A percentile compares a stretch with the other conserved stretches of the same genome.
These are phyloP conservation scores for Danio tinwini DNA, from an alignment of 2,797 vertebrate species.

Conservation along the genomic window DNA sequence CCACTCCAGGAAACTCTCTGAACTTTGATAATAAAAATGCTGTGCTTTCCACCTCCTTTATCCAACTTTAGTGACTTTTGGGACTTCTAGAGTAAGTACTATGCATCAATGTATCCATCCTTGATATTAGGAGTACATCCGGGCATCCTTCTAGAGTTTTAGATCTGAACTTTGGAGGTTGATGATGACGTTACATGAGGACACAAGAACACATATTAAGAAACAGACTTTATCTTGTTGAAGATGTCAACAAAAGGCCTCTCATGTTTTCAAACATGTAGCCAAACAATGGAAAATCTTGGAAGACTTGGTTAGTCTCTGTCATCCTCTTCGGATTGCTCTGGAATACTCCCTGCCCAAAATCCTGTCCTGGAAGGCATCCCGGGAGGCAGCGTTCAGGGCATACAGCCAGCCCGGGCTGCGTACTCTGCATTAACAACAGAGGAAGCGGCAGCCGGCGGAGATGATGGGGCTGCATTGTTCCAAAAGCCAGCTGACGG, in stretches of 20 bases:
- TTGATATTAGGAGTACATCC: too few relatives aligned
- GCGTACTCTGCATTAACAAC: conserved; percentile 71
- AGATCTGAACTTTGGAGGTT: too few relatives aligned
- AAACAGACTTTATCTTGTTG: background rate
- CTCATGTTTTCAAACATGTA: background rate
- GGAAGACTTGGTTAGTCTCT: conserved; percentile 25
- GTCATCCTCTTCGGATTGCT: conserved; percentile 12
- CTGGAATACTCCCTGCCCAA: conserved; percentile 1
- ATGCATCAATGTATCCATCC: too few relatives aligned
- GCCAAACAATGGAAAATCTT: conserved; percentile 2
- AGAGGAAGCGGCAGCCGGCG: conserved; percentile 76
- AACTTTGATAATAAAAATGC: too few relatives aligned
- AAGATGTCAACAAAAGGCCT: background rate
- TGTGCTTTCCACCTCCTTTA: too few relatives aligned
- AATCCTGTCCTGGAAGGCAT: conserved; percentile 18
- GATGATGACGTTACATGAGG: too few relatives aligned
- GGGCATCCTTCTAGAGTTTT: too few relatives aligned
- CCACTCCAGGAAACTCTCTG: too few relatives aligned
- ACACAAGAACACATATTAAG: too few relatives aligned
- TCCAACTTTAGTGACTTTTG: too few relatives aligned
- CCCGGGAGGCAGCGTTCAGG: conserved; percentile 56
- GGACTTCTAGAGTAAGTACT: too few relatives aligned
- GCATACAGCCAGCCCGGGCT: conserved; percentile 38
- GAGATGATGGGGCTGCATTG: conserved; percentile 77
- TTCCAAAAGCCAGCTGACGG: conserved; percentile 82